phyloP scores from a whole-genome alignment of 1,140 invertebrate genomes.

The Solen grandis region DNA sequence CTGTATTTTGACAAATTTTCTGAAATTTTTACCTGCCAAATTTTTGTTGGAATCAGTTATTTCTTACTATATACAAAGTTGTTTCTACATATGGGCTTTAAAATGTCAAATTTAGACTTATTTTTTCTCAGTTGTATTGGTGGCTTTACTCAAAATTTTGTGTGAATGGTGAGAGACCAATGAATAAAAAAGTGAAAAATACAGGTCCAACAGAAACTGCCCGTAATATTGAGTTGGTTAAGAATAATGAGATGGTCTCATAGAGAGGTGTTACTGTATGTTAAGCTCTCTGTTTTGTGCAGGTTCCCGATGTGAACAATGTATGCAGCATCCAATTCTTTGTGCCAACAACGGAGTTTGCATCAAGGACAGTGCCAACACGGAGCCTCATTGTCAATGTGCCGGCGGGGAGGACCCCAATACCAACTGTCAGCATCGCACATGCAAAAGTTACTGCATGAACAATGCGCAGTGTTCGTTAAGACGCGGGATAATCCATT shows the following conservation, averaged over 20 bases:
- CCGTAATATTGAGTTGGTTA: neutral
- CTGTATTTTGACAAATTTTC: too few species aligned
- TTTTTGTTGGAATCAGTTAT: too few species aligned
- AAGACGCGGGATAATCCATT: neutral
- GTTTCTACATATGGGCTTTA: too few species aligned
- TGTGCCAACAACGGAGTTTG: conserved; percentile 40
- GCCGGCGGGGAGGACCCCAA: conserved; percentile 9
- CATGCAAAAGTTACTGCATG: conserved; percentile 35
- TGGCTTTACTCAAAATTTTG: neutral
- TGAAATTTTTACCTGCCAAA: too few species aligned
- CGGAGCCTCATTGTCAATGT: conserved; percentile 14
- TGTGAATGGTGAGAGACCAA: neutral
- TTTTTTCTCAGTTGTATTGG: neutral
- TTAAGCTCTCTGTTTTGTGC: neutral
- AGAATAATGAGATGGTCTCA: neutral
- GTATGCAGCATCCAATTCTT: conserved; percentile 4
- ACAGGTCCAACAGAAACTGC: neutral
- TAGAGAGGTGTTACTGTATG: neutral
- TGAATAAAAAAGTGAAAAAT: neutral
- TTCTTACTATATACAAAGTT: too few species aligned
- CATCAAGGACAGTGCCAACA: neutral
- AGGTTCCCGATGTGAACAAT: conserved; percentile 35
- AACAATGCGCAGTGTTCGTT: conserved; percentile 5
- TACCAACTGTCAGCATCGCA: conserved; percentile 18
- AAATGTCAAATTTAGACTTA: neutral